These are phyloP conservation scores for Naja naja DNA, from an alignment of 2,113 vertebrate species.

Conservation along the genomic window DNA sequence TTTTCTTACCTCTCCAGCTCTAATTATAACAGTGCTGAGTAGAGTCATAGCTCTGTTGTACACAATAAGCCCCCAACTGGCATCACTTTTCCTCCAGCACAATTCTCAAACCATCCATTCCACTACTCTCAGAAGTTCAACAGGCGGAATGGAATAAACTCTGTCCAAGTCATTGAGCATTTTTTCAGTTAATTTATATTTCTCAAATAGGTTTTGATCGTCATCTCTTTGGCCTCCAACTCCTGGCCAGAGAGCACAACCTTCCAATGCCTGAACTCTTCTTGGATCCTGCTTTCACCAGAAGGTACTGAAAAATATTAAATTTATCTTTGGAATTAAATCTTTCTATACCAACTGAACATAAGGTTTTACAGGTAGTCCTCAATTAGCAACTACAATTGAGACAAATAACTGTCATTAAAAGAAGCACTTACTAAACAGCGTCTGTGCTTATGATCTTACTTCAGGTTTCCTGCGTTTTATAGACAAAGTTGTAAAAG, in stretches of 20 bases:
- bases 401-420: neutral
- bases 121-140: neutral
- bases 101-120: neutral
- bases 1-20: neutral
- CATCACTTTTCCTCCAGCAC: neutral
- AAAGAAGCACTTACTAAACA: neutral
- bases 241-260: slow-evolving; percentile 85
- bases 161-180: too few relatives aligned
- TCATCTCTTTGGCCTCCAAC: slow-evolving; percentile 87
- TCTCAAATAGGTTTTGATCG: slow-evolving; percentile 87
- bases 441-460: neutral
- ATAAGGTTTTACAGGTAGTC: neutral
- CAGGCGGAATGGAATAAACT: neutral
- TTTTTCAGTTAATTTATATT: slow-evolving; percentile 30
- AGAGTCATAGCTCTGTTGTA: neutral
- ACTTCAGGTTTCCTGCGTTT: neutral
- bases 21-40: slow-evolving; percentile 3
- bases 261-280: slow-evolving; percentile 85
- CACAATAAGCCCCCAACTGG: neutral
- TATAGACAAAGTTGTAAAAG: neutral
- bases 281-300: slow-evolving; percentile 83
- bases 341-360: neutral
- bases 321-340: neutral
- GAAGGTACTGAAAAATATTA: slow-evolving; percentile 71
- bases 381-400: neutral